Base-by-base conservation (phyloP, 2,888 invertebrate genomes). In the Cepaea hortensis region DNA sequence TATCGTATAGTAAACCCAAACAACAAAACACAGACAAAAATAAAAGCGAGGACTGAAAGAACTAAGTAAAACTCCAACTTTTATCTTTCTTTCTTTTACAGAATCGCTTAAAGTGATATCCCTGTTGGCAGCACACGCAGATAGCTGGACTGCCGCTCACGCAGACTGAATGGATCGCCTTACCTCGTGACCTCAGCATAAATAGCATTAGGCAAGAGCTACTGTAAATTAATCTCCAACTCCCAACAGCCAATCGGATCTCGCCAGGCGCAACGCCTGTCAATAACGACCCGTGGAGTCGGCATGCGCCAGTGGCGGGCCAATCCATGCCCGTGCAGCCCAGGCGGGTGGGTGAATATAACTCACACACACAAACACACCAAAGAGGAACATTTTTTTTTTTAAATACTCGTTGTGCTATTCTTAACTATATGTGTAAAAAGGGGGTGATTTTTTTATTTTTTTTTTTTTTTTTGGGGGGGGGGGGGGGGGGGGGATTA, bases 181-280 rank as follows among this genome's bases (percentile, higher is more conserved):
- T 89, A 88, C 91, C 89, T 87, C 89, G 86, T 90, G 91, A 91
- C 90, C 91, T 89, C 89, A 84, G 87, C 88, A 89, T 89, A 90
- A 89, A 89, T 90, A 90, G 89, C 89, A 87, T 86, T 84, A 87
- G 87, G 89, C 86, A 79, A 87, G 87, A 85, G 85, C 86, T 65
- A 65, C 80, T 87, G 89, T 85, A 88, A 89, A 89, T 89, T 90
- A 90, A 89, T 90, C 88, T 89, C 85, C 85, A 87, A 83, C 85
- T 81, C 84, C 76, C 86, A 75, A 73, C 89, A 89, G 87, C 90
- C 90, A 90, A 90, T 90, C 88, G 87, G 87, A 88, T 86, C 50
- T 77, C 80, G 84, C 87, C 87, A 82, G 84, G 86, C 82, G 72
- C 86, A 62, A 80, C 75, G 85, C 84, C 87, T 88, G 88, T 87